phyloP scores from a whole-genome alignment of 1,140 invertebrate species.

The Gryllus bimaculatus region DNA sequence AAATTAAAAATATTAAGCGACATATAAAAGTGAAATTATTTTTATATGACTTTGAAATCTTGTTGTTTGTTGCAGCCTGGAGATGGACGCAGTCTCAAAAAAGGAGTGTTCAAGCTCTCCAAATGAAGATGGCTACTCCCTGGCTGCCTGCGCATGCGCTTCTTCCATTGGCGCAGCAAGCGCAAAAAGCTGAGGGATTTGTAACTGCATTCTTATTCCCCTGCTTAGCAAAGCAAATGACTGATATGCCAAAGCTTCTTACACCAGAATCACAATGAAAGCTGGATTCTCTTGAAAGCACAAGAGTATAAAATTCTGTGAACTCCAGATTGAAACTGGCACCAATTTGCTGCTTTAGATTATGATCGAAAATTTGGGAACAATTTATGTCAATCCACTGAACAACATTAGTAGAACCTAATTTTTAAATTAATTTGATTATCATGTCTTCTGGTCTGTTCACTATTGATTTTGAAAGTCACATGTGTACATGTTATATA shows the following conservation, averaged over 20 bases:
- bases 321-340: not conserved
- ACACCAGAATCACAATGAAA: not conserved
- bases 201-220: not conserved
- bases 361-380: no score
- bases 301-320: not conserved
- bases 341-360: no score
- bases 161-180: not conserved
- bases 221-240: not conserved
- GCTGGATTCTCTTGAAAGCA: not conserved
- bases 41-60: no score
- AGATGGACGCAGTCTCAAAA: conserved; percentile 45
- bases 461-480: no score
- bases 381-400: no score
- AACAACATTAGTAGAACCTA: no score
- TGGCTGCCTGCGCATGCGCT: not conserved
- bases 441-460: no score
- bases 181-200: not conserved
- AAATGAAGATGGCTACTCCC: conserved; percentile 32
- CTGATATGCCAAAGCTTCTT: not conserved
- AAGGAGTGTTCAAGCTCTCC: conserved; percentile 48
- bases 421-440: no score
- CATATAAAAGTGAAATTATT: not conserved
- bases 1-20: not conserved
- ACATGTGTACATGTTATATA: no score
- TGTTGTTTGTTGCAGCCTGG: conserved; percentile 36